Evolutionary conservation across 1,140 invertebrate species (phyloP).

Genomic region (Drosophila albomicans): DNA sequence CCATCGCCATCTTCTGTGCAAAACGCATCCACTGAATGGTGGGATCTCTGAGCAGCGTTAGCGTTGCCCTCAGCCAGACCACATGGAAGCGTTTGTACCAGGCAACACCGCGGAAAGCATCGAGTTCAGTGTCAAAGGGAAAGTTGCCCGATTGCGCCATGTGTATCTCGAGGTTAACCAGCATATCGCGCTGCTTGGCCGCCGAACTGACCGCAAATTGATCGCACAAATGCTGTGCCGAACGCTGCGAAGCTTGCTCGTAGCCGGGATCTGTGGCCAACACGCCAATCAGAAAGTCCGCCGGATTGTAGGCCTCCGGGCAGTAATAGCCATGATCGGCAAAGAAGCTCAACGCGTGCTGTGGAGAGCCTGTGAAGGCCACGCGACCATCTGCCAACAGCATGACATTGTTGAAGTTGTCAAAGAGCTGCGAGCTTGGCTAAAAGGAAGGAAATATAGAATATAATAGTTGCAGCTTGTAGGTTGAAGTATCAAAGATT

Average conservation of each 20-base stretch:
- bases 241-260: conserved; percentile 88
- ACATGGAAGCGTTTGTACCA: conserved; percentile 89
- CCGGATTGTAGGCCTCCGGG: conserved; percentile 94
- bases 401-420: conserved; percentile 94
- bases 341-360: conserved; percentile 92
- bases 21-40: conserved; percentile 89
- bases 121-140: conserved; percentile 75
- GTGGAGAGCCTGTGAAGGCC: conserved; percentile 92
- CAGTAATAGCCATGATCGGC: conserved; percentile 91
- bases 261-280: conserved; percentile 92
- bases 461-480: neutral
- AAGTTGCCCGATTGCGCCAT: conserved; percentile 85
- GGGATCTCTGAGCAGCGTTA: conserved; percentile 90
- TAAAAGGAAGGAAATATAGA: neutral
- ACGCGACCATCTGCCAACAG: conserved; percentile 95
- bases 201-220: conserved; percentile 91
- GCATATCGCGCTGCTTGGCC: conserved; percentile 90
- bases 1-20: conserved; percentile 92
- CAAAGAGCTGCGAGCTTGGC: conserved; percentile 96
- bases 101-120: conserved; percentile 86
- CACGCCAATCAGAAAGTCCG: conserved; percentile 95
- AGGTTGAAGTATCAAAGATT: too few species aligned
- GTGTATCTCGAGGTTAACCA: conserved; percentile 89
- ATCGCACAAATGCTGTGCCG: conserved; percentile 91
- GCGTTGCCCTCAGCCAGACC: conserved; percentile 89